A percentile compares a stretch with the other conserved stretches of the same genome.
Conservation (phyloP, 2,113 vertebrate genomes). For the Phyllopteryx taeniolatus region DNA sequence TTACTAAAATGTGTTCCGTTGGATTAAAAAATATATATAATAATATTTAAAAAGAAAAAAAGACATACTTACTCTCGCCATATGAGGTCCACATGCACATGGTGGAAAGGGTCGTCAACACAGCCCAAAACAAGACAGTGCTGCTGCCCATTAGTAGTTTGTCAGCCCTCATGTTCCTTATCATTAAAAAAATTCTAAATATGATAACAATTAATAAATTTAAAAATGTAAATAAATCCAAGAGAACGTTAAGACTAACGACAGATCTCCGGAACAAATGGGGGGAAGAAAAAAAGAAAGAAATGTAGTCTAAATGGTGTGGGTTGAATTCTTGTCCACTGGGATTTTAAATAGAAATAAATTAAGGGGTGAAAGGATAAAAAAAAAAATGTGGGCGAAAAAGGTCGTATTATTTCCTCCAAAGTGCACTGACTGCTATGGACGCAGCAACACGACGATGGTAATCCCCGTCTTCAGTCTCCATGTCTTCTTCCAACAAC, state of each 20-base stretch:
- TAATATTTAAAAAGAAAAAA: neutral
- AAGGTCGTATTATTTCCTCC: slow-evolving; percentile 14
- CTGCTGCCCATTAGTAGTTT: slow-evolving; percentile 78
- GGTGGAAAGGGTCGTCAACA: slow-evolving; percentile 77
- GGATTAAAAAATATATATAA: neutral
- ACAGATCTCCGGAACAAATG: neutral
- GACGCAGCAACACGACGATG: slow-evolving; percentile 61
- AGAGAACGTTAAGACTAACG: neutral
- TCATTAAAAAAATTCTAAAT: slow-evolving; percentile 57
- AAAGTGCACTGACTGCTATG: slow-evolving; percentile 48
- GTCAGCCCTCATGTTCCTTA: slow-evolving; percentile 81
- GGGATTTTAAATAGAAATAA: slow-evolving; percentile 20
- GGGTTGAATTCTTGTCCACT: slow-evolving; percentile 14
- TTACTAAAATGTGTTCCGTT: neutral
- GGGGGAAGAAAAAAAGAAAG: slow-evolving; percentile 2
- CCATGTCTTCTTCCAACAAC: slow-evolving; percentile 71
- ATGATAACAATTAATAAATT: slow-evolving; percentile 1
- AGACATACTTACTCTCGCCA: slow-evolving; percentile 85
- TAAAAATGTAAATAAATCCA: slow-evolving; percentile 15
- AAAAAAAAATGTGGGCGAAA: neutral
- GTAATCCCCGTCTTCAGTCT: slow-evolving; percentile 79
- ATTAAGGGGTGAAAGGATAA: neutral
- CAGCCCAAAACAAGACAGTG: slow-evolving; percentile 83
- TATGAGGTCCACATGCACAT: slow-evolving; percentile 80
- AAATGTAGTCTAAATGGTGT: slow-evolving; percentile 30